Evolutionary conservation across 1,140 invertebrate species (phyloP).

Genomic region (Drosophila guanche): DNA sequence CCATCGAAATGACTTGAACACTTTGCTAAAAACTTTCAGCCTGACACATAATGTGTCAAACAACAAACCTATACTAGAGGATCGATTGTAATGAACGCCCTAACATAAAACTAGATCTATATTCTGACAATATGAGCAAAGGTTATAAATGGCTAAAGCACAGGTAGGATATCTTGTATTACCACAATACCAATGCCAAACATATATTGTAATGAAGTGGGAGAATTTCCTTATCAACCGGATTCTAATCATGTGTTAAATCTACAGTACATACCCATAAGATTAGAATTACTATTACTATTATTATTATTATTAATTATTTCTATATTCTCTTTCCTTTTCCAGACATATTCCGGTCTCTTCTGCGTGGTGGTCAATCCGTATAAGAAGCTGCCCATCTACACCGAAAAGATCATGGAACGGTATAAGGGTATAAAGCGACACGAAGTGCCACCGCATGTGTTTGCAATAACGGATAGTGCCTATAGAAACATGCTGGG

Average conservation of each 20-base stretch:
- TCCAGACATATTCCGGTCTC: constrained; percentile 98
- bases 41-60: too few relatives aligned
- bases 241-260: too few relatives aligned
- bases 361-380: constrained; percentile 99
- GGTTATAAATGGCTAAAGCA: too few relatives aligned
- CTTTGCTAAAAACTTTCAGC: too few relatives aligned
- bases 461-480: constrained; percentile 99
- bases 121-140: too few relatives aligned
- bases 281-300: too few relatives aligned
- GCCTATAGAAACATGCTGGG: constrained; percentile 99
- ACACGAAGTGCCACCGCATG: constrained; percentile 99
- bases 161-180: too few relatives aligned
- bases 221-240: too few relatives aligned
- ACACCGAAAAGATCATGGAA: constrained; percentile 99
- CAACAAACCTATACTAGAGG: background rate
- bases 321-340: constrained; percentile 52
- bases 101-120: too few relatives aligned
- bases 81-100: background rate
- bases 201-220: too few relatives aligned
- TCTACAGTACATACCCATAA: too few relatives aligned
- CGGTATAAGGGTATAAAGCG: constrained; percentile 99
- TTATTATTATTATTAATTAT: background rate
- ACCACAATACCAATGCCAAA: too few relatives aligned
- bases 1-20: constrained; percentile 6
- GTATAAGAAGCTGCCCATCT: constrained; percentile 99